Conservation (phyloP, 2,888 invertebrate species). For the Phortica magna region DNA sequence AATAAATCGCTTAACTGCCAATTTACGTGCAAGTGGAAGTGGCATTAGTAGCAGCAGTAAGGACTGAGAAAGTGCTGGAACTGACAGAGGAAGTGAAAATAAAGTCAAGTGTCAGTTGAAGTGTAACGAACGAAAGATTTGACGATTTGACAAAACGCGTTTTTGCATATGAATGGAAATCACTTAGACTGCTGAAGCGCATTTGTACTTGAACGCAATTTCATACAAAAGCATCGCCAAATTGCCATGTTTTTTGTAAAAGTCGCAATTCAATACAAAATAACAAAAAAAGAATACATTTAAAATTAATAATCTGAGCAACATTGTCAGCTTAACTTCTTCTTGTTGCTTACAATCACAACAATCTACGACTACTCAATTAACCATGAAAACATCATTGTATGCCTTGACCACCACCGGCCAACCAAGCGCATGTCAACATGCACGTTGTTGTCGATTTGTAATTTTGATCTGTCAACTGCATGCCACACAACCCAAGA, state of each 20-base stretch:
- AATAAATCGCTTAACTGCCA: conserved; percentile 75
- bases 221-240: not conserved
- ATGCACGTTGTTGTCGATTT: conserved; percentile 55
- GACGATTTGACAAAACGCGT: conserved; percentile 49
- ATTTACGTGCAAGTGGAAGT: conserved; percentile 42
- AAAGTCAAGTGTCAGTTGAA: not conserved
- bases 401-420: not conserved
- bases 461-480: conserved; percentile 74
- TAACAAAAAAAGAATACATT: not conserved
- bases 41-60: not conserved
- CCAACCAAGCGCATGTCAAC: not conserved
- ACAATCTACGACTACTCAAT: conserved; percentile 55
- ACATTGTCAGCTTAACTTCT: too few species aligned
- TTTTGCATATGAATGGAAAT: conserved; percentile 69
- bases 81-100: conserved; percentile 30
- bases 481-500: conserved; percentile 64
- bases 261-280: too few species aligned
- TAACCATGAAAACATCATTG: conserved; percentile 55
- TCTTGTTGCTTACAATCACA: conserved; percentile 50
- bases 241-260: not conserved
- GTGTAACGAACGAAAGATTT: conserved; percentile 25
- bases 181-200: conserved; percentile 53
- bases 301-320: too few species aligned
- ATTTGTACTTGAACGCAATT: not conserved
- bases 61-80: conserved; percentile 35